Conservation (phyloP, 2,888 invertebrate genomes). For the Amphipoea lucens region DNA sequence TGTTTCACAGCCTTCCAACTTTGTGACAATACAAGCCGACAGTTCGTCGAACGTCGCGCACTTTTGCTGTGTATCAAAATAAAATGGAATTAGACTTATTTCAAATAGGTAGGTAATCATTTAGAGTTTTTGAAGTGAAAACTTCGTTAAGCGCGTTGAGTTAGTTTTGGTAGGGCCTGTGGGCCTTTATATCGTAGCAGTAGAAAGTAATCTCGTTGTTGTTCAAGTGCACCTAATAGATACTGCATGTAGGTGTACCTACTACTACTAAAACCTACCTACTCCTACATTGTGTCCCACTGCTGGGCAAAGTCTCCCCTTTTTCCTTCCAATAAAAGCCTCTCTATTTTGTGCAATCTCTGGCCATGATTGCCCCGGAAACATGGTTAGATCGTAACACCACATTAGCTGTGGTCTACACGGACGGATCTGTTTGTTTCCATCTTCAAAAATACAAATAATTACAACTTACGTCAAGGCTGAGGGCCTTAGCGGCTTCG, state of each 20-base stretch:
- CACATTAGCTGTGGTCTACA: too few relatives aligned
- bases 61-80: constrained; percentile 74
- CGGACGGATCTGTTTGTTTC: background rate
- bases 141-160: too few relatives aligned
- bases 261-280: too few relatives aligned
- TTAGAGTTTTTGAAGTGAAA: too few relatives aligned
- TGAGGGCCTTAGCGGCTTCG: constrained; percentile 73
- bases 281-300: background rate
- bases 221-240: too few relatives aligned
- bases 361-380: background rate
- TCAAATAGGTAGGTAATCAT: background rate
- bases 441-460: background rate
- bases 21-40: constrained; percentile 90
- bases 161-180: too few relatives aligned
- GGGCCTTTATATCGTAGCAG: too few relatives aligned
- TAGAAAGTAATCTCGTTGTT: too few relatives aligned
- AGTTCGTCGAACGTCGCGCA: constrained; percentile 90
- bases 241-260: too few relatives aligned
- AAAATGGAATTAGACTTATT: background rate
- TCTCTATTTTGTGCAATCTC: background rate
- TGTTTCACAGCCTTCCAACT: constrained; percentile 92
- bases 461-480: constrained; percentile 67
- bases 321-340: background rate
- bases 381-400: background rate
- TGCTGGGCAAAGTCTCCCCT: background rate